phyloP scores from a whole-genome alignment of 2,113 vertebrate genomes.

The Callocephalon fimbriatum region DNA sequence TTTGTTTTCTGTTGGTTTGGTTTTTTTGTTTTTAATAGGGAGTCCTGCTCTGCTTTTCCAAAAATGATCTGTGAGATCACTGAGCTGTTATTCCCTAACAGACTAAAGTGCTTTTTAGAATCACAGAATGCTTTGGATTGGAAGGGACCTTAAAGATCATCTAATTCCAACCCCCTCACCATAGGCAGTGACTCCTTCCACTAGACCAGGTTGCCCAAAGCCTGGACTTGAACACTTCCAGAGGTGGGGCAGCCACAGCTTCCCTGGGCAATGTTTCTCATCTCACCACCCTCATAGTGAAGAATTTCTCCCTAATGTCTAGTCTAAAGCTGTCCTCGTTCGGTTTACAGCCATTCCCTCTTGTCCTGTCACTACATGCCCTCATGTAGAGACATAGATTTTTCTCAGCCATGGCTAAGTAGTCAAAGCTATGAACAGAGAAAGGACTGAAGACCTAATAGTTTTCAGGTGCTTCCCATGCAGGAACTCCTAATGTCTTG shows the following conservation, averaged over 20 bases:
- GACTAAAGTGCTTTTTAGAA: background rate
- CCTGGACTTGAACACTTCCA: background rate
- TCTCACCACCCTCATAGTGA: background rate
- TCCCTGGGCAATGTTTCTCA: background rate
- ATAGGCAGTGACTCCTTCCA: background rate
- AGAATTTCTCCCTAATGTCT: background rate
- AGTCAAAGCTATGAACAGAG: background rate
- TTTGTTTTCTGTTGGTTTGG: background rate
- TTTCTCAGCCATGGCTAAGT: background rate
- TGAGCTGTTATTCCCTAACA: background rate
- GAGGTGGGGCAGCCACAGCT: background rate
- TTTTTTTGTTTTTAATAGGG: background rate
- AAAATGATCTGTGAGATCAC: background rate
- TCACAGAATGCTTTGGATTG: background rate
- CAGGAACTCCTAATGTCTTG: background rate
- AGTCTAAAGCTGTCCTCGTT: background rate
- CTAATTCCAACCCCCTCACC: background rate
- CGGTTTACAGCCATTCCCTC: background rate
- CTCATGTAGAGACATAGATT: background rate
- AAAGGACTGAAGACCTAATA: background rate
- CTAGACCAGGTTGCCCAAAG: background rate
- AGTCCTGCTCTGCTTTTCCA: background rate
- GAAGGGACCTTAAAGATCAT: background rate
- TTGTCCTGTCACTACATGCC: background rate
- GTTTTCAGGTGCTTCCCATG: background rate